Percentiles rank a stretch among this genome's conserved stretches.
These are phyloP conservation scores for Acanthurus leucopareius DNA, from an alignment of 2,797 vertebrate species.

Conservation along the genomic window DNA sequence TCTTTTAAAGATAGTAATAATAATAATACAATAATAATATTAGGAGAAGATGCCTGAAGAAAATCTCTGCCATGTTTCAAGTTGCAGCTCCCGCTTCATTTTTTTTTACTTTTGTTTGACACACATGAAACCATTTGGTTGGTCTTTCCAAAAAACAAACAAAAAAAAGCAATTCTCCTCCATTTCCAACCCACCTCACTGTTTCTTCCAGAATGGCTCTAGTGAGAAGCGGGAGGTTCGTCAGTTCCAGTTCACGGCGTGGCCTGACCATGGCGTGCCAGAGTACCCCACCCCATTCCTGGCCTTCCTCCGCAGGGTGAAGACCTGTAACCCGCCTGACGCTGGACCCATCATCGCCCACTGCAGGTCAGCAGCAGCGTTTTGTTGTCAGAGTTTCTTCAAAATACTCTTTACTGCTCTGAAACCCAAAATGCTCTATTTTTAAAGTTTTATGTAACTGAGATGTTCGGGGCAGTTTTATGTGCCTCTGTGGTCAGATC, in stretches of 20 bases:
- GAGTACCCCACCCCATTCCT: conserved; percentile 98
- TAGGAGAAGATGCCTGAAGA: too few relatives aligned
- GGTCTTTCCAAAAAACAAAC: not conserved
- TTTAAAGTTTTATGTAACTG: conserved; percentile 16
- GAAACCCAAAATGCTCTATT: conserved; percentile 6
- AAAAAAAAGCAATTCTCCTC: too few relatives aligned
- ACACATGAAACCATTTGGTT: not conserved
- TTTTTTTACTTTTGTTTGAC: too few relatives aligned
- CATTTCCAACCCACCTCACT: not conserved
- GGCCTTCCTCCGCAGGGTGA: conserved; percentile 97
- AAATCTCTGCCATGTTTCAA: too few relatives aligned
- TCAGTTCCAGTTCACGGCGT: conserved; percentile 99
- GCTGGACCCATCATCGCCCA: conserved; percentile 96
- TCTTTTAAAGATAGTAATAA: too few relatives aligned
- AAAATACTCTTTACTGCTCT: not conserved
- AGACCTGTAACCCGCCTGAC: conserved; percentile 97
- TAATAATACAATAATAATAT: too few relatives aligned
- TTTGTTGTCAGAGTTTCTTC: not conserved
- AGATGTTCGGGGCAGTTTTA: conserved; percentile 21
- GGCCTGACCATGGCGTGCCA: conserved; percentile 97
- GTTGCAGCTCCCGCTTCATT: too few relatives aligned
- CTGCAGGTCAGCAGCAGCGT: conserved; percentile 90
- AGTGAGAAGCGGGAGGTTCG: conserved; percentile 98
- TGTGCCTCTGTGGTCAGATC: conserved; percentile 11
- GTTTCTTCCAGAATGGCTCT: conserved; percentile 91